Base-by-base conservation (phyloP, 2,888 invertebrate species). In the Netelia melanura region DNA sequence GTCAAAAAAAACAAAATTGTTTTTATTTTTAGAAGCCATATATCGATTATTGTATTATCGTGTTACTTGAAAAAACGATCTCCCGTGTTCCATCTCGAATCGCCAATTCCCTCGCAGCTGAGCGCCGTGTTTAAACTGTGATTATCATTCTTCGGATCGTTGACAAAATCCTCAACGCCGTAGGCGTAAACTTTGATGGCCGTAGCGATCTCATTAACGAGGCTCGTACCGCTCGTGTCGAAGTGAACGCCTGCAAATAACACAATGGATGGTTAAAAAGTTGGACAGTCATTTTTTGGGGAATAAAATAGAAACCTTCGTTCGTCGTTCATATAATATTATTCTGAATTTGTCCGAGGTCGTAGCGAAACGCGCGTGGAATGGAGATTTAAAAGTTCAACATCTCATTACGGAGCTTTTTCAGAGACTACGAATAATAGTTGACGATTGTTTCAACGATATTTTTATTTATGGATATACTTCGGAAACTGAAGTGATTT, bases 161-260 rank as follows among this genome's bases (percentile, higher is more conserved):
- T 96, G 14, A 97, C 95, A 93, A 97, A 98, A 85, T 97, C 96
- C 93, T 98, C 98, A 8, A 98, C 97, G 0, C 98, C 98, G 91
- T 98, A 97, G 14, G 98, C 98, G 93, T 98, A 98, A 87, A 98
- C 98, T 93, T 97, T 97, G 78, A 98, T 97, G 14, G 98, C 98
- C 61, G 97, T 98, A 17, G 97, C 97, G 87, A 98, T 98, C 94
- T 98, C 98, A 90, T 96, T 96, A 90, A 97, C 97, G 75, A 98
- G 94, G 71, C 97, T 97, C 17, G 96, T 95, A 89, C 97, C 97
- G 82, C 97, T 97, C 70, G 98, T 98, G 92, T 98, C 98, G 92
- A 98, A 98, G 93, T 98, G 98, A 2, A 98, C 98, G 83, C 98
- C 97, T 97, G 94, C 1, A 86, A 87, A 71, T 10, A 82, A 43